Conservation (phyloP, 2,888 invertebrate genomes). For the Eupsilia transversa region DNA sequence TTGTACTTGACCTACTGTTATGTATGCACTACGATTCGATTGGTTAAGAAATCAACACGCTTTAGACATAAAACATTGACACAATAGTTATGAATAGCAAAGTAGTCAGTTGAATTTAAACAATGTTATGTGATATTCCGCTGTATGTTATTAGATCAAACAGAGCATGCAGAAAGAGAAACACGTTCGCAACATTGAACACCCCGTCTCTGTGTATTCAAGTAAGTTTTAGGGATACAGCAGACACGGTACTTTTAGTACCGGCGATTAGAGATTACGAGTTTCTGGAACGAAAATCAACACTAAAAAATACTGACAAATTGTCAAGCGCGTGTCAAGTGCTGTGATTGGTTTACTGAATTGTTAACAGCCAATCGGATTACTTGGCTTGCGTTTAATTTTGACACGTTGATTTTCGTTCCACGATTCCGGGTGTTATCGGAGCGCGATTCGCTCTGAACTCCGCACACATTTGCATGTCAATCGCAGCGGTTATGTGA, state of each 20-base stretch:
- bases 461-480: background rate
- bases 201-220: conserved; percentile 81
- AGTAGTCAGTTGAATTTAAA: background rate
- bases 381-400: background rate
- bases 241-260: background rate
- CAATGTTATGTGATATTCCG: conserved; percentile 37
- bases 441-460: background rate
- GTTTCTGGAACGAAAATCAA: background rate
- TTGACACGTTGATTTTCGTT: background rate
- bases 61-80: background rate
- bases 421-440: background rate
- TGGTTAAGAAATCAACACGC: background rate
- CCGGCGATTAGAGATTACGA: background rate
- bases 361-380: too few species aligned
- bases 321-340: too few species aligned
- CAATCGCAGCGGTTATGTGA: background rate
- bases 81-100: background rate
- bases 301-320: background rate
- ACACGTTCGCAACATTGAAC: conserved; percentile 79
- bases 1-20: background rate
- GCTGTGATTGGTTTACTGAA: background rate
- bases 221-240: conserved; percentile 75
- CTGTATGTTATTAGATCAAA: conserved; percentile 80
- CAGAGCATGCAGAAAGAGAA: conserved; percentile 84
- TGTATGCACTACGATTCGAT: too few species aligned